Evolutionary conservation across 2,797 vertebrate species (phyloP).

Genomic region (Rhinoraja longicauda): DNA sequence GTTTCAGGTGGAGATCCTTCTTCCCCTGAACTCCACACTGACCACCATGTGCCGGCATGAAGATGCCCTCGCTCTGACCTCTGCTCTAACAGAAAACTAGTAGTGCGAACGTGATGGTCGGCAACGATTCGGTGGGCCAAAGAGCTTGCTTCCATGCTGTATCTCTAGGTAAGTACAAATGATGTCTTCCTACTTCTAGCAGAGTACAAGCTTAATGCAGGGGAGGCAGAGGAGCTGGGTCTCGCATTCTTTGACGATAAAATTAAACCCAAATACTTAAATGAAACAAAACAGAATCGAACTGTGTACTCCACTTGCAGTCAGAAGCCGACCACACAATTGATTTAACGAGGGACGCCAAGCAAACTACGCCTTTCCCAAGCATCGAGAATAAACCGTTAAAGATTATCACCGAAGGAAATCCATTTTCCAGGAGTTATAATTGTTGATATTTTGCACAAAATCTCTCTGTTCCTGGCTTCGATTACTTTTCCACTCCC

Average conservation of each 20-base stretch:
- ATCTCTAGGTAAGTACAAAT: too few relatives aligned
- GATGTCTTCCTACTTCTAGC: neutral
- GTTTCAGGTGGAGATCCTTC: too few relatives aligned
- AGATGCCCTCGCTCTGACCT: neutral
- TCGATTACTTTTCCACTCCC: neutral
- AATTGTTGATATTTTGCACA: neutral
- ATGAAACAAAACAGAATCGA: neutral
- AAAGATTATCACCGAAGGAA: neutral
- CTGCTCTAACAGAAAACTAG: too few relatives aligned
- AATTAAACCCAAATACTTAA: neutral
- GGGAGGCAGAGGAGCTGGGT: neutral
- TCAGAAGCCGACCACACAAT: neutral
- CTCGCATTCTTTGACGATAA: neutral
- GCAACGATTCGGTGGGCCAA: too few relatives aligned
- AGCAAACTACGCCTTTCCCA: neutral
- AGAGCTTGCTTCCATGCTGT: too few relatives aligned
- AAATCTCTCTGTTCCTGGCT: neutral
- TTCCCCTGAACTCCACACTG: too few relatives aligned
- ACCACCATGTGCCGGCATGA: too few relatives aligned
- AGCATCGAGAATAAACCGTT: neutral
- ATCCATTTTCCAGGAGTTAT: neutral
- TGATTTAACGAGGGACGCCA: neutral
- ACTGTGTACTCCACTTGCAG: neutral
- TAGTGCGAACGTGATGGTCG: too few relatives aligned
- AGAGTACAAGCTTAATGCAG: neutral